Conservation (phyloP, 1,140 invertebrate species). For the Pogonomyrmex barbatus region DNA sequence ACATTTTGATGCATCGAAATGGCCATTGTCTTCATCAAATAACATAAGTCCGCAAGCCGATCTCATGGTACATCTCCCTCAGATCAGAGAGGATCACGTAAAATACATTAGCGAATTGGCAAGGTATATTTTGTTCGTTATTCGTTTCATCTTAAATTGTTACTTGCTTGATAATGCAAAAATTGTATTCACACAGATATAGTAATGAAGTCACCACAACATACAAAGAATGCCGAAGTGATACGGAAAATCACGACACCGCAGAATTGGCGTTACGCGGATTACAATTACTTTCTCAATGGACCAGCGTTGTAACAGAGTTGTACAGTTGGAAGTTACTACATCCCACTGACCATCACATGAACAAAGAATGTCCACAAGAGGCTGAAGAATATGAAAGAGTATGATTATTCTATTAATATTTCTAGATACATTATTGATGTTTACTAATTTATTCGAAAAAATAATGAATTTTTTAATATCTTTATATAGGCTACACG, state of each 20-base stretch:
- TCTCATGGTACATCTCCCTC: constrained; percentile 97
- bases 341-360: constrained; percentile 98
- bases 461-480: constrained; percentile 50
- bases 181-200: constrained; percentile 77
- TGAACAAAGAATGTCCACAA: constrained; percentile 97
- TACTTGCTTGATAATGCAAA: background rate
- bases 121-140: constrained; percentile 88
- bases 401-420: constrained; percentile 85
- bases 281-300: constrained; percentile 97
- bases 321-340: constrained; percentile 99
- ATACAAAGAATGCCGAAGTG: constrained; percentile 96
- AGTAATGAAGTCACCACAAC: constrained; percentile 92
- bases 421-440: background rate
- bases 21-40: constrained; percentile 94
- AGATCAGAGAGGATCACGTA: constrained; percentile 98
- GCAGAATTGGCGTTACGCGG: constrained; percentile 96
- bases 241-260: constrained; percentile 97
- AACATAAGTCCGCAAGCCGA: constrained; percentile 97
- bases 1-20: constrained; percentile 97
- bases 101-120: constrained; percentile 99
- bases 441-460: constrained; percentile 44
- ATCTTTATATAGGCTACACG: constrained; percentile 91
- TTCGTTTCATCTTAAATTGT: background rate
- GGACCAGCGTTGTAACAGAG: constrained; percentile 99
- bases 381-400: constrained; percentile 99